Conservation (phyloP, 2,113 vertebrate genomes). For the Chionis minor region DNA sequence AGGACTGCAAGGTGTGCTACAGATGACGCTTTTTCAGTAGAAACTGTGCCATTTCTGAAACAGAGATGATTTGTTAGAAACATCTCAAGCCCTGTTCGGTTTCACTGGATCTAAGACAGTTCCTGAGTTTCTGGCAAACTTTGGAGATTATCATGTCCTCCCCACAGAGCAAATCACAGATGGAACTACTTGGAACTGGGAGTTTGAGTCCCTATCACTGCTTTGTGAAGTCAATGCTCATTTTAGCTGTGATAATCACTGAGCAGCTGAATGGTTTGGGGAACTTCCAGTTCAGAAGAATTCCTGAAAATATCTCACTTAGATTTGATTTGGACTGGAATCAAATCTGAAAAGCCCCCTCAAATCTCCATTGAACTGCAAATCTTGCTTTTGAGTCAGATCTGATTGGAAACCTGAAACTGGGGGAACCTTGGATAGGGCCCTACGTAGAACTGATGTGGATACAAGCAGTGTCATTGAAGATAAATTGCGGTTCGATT, state of each 20-base stretch:
- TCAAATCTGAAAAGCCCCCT: conserved; percentile 52
- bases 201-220: conserved; percentile 48
- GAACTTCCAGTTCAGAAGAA: conserved; percentile 67
- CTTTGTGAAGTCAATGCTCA: conserved; percentile 64
- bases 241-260: conserved; percentile 68
- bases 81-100: neutral
- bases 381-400: conserved; percentile 40
- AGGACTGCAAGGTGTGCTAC: neutral
- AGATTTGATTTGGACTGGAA: conserved; percentile 55
- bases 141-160: conserved; percentile 25
- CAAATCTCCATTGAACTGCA: conserved; percentile 29
- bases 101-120: neutral
- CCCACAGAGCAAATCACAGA: conserved; percentile 51
- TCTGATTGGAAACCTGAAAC: neutral
- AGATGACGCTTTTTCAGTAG: neutral
- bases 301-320: conserved; percentile 68
- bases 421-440: neutral
- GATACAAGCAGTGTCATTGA: neutral
- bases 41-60: neutral
- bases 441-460: neutral
- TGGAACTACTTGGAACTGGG: conserved; percentile 61
- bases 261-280: conserved; percentile 67
- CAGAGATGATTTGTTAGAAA: neutral
- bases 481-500: neutral
- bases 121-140: conserved; percentile 53